Conservation (phyloP, 2,888 invertebrate species). For the Scrobipalpa atriplicella region DNA sequence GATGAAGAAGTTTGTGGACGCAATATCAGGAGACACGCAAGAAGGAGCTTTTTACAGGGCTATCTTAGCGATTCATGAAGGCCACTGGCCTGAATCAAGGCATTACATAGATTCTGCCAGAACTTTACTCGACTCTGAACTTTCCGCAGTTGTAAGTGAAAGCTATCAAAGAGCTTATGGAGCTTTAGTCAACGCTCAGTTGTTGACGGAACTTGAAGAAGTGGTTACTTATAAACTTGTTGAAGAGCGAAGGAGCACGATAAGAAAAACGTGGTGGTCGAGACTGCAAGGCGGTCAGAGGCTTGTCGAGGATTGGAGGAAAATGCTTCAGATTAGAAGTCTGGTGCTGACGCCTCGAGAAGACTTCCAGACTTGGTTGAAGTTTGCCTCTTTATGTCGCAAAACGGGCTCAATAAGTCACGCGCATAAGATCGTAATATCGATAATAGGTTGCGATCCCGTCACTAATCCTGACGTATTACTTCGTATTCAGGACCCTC, state of each 20-base stretch:
- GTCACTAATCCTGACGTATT: constrained; percentile 85
- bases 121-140: constrained; percentile 95
- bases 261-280: constrained; percentile 96
- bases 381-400: constrained; percentile 98
- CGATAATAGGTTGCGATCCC: constrained; percentile 92
- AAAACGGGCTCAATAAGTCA: constrained; percentile 94
- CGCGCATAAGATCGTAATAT: constrained; percentile 95
- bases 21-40: constrained; percentile 94
- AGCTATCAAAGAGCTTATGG: constrained; percentile 97
- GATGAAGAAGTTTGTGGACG: constrained; percentile 94
- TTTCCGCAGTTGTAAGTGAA: constrained; percentile 98
- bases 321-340: constrained; percentile 96
- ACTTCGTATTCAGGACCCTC: constrained; percentile 90
- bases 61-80: constrained; percentile 93
- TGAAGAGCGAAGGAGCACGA: constrained; percentile 92
- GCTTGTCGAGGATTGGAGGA: constrained; percentile 98
- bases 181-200: constrained; percentile 97
- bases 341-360: constrained; percentile 95
- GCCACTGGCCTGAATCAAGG: constrained; percentile 87
- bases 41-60: constrained; percentile 98
- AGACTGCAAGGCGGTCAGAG: constrained; percentile 96
- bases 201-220: constrained; percentile 98
- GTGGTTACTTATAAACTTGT: constrained; percentile 98
- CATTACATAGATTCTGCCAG: constrained; percentile 95
- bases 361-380: constrained; percentile 97